Evolutionary conservation across 1,140 invertebrate species (phyloP).

Genomic region (Aphelenchoides avenae): DNA sequence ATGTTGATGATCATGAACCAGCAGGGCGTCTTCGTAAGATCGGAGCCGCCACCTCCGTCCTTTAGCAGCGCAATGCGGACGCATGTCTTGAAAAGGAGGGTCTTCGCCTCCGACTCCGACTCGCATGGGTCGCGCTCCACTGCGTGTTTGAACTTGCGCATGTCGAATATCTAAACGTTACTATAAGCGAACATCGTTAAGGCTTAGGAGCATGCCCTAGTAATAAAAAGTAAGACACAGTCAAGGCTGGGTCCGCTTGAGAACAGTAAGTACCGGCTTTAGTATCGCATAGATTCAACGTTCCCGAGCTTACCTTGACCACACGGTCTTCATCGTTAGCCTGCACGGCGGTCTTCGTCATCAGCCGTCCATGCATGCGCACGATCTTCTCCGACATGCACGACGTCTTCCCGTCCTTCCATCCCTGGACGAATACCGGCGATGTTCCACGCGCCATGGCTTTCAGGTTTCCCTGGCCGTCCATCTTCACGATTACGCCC

Average conservation of each 20-base stretch:
- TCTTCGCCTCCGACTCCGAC: conserved; percentile 81
- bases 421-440: conserved; percentile 47
- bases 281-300: no score
- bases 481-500: conserved; percentile 54
- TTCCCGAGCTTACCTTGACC: conserved; percentile 15
- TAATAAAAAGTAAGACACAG: no score
- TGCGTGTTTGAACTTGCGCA: conserved; percentile 83
- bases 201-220: no score
- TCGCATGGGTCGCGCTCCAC: conserved; percentile 74
- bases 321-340: conserved; percentile 37
- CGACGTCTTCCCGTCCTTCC: conserved; percentile 33
- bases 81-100: conserved; percentile 82
- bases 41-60: conserved; percentile 65
- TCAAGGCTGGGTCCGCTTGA: no score
- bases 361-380: conserved; percentile 40
- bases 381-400: conserved; percentile 41
- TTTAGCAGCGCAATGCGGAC: conserved; percentile 83
- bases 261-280: no score
- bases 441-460: conserved; percentile 48
- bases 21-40: conserved; percentile 75
- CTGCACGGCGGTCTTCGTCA: conserved; percentile 2
- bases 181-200: no score
- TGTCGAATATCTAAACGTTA: conserved; percentile 77
- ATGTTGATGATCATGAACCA: conserved; percentile 94
- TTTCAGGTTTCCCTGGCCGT: conserved; percentile 49